Percentiles rank a stretch among this genome's conserved stretches.
phyloP scores from a whole-genome alignment of 2,888 invertebrate species.

The Serripes groenlandicus region DNA sequence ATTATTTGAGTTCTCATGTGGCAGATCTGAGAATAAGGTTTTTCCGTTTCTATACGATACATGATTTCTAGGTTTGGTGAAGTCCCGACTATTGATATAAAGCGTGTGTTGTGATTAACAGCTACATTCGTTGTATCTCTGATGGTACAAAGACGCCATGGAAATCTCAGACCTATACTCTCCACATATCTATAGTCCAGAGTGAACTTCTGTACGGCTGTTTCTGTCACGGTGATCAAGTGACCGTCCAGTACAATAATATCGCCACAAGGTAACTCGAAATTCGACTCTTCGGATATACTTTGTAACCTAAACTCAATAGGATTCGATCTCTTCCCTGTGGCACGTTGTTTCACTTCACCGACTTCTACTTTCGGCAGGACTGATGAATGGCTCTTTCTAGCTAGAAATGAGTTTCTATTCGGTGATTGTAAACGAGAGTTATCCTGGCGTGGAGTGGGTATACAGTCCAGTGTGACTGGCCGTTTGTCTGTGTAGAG shows the following conservation, averaged over 20 bases:
- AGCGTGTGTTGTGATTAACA: conserved; percentile 64
- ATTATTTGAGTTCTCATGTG: conserved; percentile 63
- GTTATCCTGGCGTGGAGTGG: conserved; percentile 29
- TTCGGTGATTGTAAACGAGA: conserved; percentile 43
- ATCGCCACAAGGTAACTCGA: conserved; percentile 65
- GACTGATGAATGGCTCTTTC: conserved; percentile 33
- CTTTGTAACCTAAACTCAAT: conserved; percentile 34
- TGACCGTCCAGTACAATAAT: conserved; percentile 52
- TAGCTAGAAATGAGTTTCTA: conserved; percentile 19
- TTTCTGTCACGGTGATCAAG: conserved; percentile 55
- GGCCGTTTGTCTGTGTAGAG: conserved; percentile 56
- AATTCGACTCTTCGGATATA: conserved; percentile 57
- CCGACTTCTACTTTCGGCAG: conserved; percentile 63
- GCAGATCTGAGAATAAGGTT: conserved; percentile 67
- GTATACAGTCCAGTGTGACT: conserved; percentile 36
- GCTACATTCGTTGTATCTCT: conserved; percentile 54
- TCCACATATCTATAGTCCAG: conserved; percentile 58
- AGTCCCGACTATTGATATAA: conserved; percentile 58
- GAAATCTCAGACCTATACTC: conserved; percentile 50
- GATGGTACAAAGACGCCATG: conserved; percentile 64
- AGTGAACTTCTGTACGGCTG: conserved; percentile 59
- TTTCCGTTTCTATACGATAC: conserved; percentile 66
- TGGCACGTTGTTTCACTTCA: conserved; percentile 51
- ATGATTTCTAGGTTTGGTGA: conserved; percentile 43
- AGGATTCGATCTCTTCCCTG: conserved; percentile 42